Evolutionary conservation across 2,888 invertebrate genomes (phyloP).

Genomic region (Apotomis capreana): DNA sequence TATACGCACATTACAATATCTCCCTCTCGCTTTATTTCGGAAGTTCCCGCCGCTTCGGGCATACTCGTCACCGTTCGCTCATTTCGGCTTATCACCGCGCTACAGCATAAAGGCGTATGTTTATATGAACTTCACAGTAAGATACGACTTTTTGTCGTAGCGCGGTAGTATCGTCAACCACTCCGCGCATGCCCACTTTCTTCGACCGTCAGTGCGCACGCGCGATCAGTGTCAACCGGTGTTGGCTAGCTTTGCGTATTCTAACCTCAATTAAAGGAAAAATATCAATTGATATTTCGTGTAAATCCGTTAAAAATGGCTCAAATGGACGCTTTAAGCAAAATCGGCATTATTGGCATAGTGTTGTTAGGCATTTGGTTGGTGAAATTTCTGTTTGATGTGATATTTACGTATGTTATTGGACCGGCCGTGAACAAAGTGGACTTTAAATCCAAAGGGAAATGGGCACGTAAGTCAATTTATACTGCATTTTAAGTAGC

Average conservation of each 20-base stretch:
- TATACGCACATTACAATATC: slow-evolving; percentile 43
- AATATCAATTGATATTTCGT: slow-evolving; percentile 39
- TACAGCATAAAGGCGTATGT: too few relatives aligned
- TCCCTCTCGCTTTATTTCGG: slow-evolving; percentile 47
- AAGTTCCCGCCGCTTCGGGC: slow-evolving; percentile 46
- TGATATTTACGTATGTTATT: slow-evolving; percentile 71
- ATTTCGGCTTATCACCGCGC: slow-evolving; percentile 41
- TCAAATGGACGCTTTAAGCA: slow-evolving; percentile 66
- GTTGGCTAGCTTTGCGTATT: slow-evolving; percentile 53
- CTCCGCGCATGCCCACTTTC: slow-evolving; percentile 73
- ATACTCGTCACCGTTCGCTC: slow-evolving; percentile 51
- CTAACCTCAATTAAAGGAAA: slow-evolving; percentile 55
- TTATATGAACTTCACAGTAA: too few relatives aligned
- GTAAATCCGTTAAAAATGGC: slow-evolving; percentile 54
- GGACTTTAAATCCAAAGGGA: slow-evolving; percentile 87
- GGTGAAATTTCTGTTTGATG: slow-evolving; percentile 56
- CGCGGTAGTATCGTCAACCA: slow-evolving; percentile 48
- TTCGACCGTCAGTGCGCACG: slow-evolving; percentile 75
- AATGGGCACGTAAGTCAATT: slow-evolving; percentile 90
- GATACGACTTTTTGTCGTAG: too few relatives aligned
- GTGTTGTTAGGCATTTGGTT: slow-evolving; percentile 60
- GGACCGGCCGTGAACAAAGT: slow-evolving; percentile 83
- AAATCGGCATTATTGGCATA: slow-evolving; percentile 74
- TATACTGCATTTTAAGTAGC: slow-evolving; percentile 35
- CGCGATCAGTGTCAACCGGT: slow-evolving; percentile 69